Evolutionary conservation across 2,797 vertebrate species (phyloP), one percentile per base, ranked within the genome.

Genomic region (Silurus lanzhouensis): DNA sequence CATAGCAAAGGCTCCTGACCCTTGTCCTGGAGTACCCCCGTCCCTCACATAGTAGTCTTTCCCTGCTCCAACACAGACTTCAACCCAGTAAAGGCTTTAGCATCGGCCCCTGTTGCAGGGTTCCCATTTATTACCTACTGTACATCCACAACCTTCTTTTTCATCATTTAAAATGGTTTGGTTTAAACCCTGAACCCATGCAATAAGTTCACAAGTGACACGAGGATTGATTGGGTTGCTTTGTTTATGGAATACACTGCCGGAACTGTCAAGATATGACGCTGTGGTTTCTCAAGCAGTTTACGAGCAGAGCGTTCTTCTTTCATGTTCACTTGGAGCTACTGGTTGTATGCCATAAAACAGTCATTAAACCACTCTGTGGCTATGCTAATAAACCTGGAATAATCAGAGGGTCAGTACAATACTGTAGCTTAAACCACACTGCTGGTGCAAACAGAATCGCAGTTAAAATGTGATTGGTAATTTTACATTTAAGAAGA

Each of bases 171-270:
- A 38, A 38, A 38, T 38, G 31, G 31, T 38, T 38, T 38, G 48
- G 63, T 75, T 75, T 75, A 75, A 75, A 75, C 20, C 46, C 55
- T 77, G 74, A 76, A 13, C 27, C 52, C 74, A 58, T 55, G 27
- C 17, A 6, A 31, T 27, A 78, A 61, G 76, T 19, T 78, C 57
- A 7, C 57, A 60, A 44, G 60, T 77, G 17, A 19, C 64, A n/a
- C 52, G 4, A 22, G 52, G 74, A 55, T 76, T 76, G 74, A 25
- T 76, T 55, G 13, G 27, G 9, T 20, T 60, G 60, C 25, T 61
- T 38, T 22, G 19, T 17, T 22, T 78, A 31, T 77, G 25, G 17
- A 77, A 77, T 58, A 78, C 20, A 3, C 2, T 61, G 55, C 55
- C 1, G 12, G 31, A 22, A 9, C 57, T 14, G 38, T 44, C 17